Conservation (phyloP, 92 coral and sea anemone genomes). For the Blastomussa wellsi region DNA sequence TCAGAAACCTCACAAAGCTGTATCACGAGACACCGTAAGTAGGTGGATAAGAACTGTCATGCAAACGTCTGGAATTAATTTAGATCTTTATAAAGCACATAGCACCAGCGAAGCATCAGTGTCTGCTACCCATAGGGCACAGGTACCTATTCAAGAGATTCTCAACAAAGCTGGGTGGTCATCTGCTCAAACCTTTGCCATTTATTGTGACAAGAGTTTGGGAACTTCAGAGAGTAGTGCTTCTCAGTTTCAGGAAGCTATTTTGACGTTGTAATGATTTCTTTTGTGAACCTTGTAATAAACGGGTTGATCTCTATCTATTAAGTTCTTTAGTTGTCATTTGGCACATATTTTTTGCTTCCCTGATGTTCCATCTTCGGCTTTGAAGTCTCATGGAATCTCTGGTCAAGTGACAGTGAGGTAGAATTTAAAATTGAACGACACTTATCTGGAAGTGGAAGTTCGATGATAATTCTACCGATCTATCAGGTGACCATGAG, state of each 20-base stretch:
- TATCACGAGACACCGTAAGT: conserved; percentile 16
- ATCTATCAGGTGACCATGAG: background rate
- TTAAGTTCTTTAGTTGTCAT: conserved; percentile 22
- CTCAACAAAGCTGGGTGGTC: conserved; percentile 42
- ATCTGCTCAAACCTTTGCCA: conserved; percentile 26
- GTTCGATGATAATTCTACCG: too few relatives aligned
- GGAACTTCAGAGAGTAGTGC: too few relatives aligned
- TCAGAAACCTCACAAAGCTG: conserved; percentile 44
- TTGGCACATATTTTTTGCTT: conserved; percentile 28
- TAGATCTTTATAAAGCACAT: conserved; percentile 37
- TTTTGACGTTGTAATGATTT: conserved; percentile 9
- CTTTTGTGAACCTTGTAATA: conserved; percentile 15
- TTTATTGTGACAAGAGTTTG: background rate
- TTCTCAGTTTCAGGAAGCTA: conserved; percentile 24
- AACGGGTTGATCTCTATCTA: conserved; percentile 10
- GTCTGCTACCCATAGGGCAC: conserved; percentile 43
- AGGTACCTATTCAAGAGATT: conserved; percentile 37
- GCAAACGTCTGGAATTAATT: conserved; percentile 31
- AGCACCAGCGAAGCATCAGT: conserved; percentile 38
- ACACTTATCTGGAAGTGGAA: too few relatives aligned
- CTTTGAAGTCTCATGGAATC: conserved; percentile 43
- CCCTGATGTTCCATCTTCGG: conserved; percentile 24
- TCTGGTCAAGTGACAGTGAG: conserved; percentile 26
- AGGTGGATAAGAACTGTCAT: conserved; percentile 39
- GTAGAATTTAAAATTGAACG: too few relatives aligned